Conservation (phyloP, 2,113 vertebrate genomes). For the Nipponia nippon region DNA sequence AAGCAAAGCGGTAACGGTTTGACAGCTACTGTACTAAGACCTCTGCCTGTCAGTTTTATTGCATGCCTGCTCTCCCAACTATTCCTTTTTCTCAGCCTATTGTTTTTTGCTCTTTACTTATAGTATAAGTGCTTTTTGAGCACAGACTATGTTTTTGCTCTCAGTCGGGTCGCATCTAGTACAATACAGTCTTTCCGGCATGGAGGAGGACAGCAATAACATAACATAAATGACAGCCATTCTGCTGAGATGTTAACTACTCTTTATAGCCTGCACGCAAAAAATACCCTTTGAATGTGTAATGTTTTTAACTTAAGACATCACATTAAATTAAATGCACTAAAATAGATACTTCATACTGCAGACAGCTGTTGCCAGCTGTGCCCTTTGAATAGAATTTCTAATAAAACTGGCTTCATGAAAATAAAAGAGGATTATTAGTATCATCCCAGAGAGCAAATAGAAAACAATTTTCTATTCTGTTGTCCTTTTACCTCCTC, state of each 20-base stretch:
- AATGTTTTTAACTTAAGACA: not conserved
- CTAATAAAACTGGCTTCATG: not conserved
- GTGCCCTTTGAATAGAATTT: not conserved
- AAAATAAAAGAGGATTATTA: not conserved
- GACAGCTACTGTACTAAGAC: not conserved
- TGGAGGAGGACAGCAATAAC: not conserved
- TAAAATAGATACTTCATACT: not conserved
- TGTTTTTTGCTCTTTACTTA: not conserved
- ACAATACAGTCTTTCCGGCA: not conserved
- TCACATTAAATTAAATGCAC: not conserved
- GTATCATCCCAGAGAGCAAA: not conserved
- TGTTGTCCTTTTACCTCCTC: not conserved
- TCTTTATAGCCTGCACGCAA: not conserved
- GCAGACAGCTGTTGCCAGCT: constrained; percentile 10
- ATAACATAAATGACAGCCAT: not conserved
- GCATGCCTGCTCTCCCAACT: not conserved
- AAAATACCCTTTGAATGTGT: not conserved
- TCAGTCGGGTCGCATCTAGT: not conserved
- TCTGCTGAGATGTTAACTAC: not conserved
- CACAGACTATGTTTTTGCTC: not conserved
- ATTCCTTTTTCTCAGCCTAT: not conserved
- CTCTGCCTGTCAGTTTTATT: not conserved
- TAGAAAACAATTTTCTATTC: not conserved
- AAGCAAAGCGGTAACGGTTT: not conserved
- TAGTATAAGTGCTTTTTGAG: not conserved